These are phyloP conservation scores for Coreius guichenoti DNA, from an alignment of 2,797 vertebrate genomes.

Conservation along the genomic window DNA sequence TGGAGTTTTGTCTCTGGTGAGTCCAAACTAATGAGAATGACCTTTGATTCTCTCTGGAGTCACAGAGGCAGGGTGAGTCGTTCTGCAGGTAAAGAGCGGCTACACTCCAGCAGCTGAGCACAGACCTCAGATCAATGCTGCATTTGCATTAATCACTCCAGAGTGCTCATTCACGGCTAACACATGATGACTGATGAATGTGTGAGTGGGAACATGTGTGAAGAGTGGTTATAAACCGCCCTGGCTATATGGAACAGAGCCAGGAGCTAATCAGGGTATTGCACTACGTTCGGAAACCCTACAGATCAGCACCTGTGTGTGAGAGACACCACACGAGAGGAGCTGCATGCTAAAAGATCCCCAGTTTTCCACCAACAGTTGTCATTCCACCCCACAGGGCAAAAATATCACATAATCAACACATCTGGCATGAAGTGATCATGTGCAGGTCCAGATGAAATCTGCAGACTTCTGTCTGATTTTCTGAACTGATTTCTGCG, in stretches of 20 bases:
- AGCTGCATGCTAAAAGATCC: neutral
- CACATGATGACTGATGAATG: conserved; percentile 56
- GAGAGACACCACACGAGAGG: conserved; percentile 12
- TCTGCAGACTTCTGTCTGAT: neutral
- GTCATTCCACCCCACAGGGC: neutral
- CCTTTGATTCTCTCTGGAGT: conserved; percentile 53
- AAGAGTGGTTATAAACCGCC: conserved; percentile 44
- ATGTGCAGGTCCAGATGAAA: neutral
- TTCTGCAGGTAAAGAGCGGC: conserved; percentile 22
- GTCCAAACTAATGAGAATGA: conserved; percentile 58
- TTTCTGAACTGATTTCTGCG: neutral
- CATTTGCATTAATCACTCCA: conserved; percentile 62
- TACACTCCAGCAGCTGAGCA: conserved; percentile 36
- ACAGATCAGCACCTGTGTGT: conserved; percentile 5
- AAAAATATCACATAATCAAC: neutral
- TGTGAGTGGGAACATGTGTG: conserved; percentile 59
- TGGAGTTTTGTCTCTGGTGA: conserved; percentile 15
- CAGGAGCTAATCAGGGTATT: conserved; percentile 40
- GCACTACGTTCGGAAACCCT: conserved; percentile 16
- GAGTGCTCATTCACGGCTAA: conserved; percentile 46
- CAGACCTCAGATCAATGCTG: conserved; percentile 41
- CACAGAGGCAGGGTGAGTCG: neutral
- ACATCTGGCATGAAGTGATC: conserved; percentile 10
- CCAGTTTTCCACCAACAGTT: conserved; percentile 2
- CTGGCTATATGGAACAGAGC: conserved; percentile 47